Evolutionary conservation across 1,140 invertebrate species (phyloP).

Genomic region (Rhagoletis pomonella): DNA sequence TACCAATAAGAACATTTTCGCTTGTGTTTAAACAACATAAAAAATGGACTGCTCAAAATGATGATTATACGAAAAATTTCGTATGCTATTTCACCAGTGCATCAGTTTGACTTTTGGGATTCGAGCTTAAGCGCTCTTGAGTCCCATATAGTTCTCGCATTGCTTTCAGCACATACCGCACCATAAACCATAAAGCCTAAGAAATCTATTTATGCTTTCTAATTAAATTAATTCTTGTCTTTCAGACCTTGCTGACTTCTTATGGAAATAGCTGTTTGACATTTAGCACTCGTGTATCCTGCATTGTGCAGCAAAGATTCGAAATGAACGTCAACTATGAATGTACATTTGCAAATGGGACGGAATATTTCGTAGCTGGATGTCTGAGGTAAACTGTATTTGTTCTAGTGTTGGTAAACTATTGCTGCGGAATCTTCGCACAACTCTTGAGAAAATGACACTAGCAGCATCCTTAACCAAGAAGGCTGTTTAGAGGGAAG

Average conservation of each 20-base stretch:
- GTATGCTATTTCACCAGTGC: not conserved
- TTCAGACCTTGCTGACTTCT: conserved; percentile 47
- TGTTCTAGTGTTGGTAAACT: conserved; percentile 33
- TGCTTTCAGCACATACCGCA: conserved; percentile 43
- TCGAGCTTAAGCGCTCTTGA: conserved; percentile 29
- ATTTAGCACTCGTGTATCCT: conserved; percentile 14
- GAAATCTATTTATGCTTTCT: conserved; percentile 33
- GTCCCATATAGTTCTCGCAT: conserved; percentile 17
- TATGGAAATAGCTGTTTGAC: conserved; percentile 48
- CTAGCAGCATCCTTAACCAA: no score
- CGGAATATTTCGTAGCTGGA: conserved; percentile 10
- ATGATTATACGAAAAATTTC: not conserved
- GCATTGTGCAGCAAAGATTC: not conserved
- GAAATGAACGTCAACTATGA: not conserved
- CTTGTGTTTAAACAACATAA: conserved; percentile 28
- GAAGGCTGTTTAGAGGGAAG: no score
- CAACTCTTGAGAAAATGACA: no score
- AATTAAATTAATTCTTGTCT: conserved; percentile 54
- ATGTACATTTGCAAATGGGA: not conserved
- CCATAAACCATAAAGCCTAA: conserved; percentile 14
- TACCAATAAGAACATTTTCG: conserved; percentile 27
- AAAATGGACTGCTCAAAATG: conserved; percentile 16
- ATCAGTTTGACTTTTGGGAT: conserved; percentile 33
- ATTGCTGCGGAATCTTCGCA: not conserved
- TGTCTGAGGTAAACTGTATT: not conserved